These are phyloP conservation scores for Pseudachorutes palmiensis DNA, from an alignment of 1,140 invertebrate genomes.

Conservation along the genomic window DNA sequence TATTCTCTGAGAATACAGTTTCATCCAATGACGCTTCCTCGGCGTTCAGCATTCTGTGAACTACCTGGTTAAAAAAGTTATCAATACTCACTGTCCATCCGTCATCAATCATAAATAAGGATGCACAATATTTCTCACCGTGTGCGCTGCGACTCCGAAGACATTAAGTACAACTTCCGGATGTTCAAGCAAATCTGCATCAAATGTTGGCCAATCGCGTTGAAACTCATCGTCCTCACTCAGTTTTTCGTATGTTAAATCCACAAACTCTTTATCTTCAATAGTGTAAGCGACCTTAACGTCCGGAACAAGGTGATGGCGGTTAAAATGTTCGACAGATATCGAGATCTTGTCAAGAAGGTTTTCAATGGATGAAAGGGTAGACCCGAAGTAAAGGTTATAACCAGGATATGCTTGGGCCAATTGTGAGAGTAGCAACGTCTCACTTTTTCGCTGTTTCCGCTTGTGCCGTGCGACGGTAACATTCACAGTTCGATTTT, in stretches of 20 bases:
- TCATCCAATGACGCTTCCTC: neutral
- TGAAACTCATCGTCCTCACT: conserved; percentile 14
- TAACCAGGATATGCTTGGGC: conserved; percentile 26
- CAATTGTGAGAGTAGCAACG: conserved; percentile 8
- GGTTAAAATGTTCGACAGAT: conserved; percentile 8
- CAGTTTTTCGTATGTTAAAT: conserved; percentile 12
- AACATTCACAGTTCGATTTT: too few species aligned
- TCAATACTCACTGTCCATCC: neutral
- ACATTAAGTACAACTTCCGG: conserved; percentile 22
- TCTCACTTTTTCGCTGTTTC: neutral
- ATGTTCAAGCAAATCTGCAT: conserved; percentile 13
- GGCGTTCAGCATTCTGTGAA: neutral
- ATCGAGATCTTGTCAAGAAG: conserved; percentile 19
- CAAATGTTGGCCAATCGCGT: conserved; percentile 24
- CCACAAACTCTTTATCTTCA: conserved; percentile 22
- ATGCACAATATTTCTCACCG: conserved; percentile 12
- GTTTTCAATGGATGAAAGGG: conserved; percentile 15
- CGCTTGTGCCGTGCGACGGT: neutral
- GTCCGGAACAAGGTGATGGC: neutral
- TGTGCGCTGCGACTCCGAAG: conserved; percentile 25
- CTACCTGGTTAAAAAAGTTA: conserved; percentile 10
- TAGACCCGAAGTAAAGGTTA: conserved; percentile 20
- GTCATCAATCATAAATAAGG: neutral
- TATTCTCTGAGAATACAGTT: neutral
- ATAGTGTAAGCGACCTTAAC: neutral